Base-by-base conservation (phyloP, 2,888 invertebrate species). In the Nemotelus nigrinus region DNA sequence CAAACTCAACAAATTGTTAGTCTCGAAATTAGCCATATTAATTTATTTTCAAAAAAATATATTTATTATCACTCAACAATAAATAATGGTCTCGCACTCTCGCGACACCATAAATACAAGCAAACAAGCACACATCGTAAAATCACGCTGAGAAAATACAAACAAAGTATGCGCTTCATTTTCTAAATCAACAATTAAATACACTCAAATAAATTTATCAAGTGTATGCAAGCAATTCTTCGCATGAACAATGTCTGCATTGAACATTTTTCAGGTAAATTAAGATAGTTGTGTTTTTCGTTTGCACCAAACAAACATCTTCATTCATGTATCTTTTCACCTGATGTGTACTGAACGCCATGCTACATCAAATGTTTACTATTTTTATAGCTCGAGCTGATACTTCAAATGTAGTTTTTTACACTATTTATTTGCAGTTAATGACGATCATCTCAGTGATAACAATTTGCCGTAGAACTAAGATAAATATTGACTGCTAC, bases 381-480 rank as follows among this genome's bases (percentile, higher is more conserved):
- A 43, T 8, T 53, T 68, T 41, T 50, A 6, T 5, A 25, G 39
- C 4, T 39, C 41, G 5, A 68, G 7, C 50, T 71, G 71, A 57
- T 57, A 53, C 53, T 53, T 41, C 25, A 55, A 57, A 43, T 43
- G 4, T 55, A 71, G n/a, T 71, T 71, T 57, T 57, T 5, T 57
- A 44, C 55, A 57, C 39, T 43, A 44, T 71, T 44, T 71, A 57
- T 55, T 55, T 71, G 55, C 6, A 53, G 25, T 43, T 8, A 10
- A 71, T 71, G 53, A 71, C 71, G 57, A 45, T 43, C 39, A 55
- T 55, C 45, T n/a, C 41, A 8, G 44, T 10, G 10, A 71, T 53
- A 68, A 68, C 39, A 71, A 1, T 63, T 71, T 55, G 43, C 55
- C 53, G 10, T 44, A 71, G 57, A 71, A 39, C 8, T 53, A 68